A percentile compares a stretch with the other conserved stretches of the same genome.
Conservation (phyloP, 2,113 vertebrate genomes). For the Saiga tatarica region DNA sequence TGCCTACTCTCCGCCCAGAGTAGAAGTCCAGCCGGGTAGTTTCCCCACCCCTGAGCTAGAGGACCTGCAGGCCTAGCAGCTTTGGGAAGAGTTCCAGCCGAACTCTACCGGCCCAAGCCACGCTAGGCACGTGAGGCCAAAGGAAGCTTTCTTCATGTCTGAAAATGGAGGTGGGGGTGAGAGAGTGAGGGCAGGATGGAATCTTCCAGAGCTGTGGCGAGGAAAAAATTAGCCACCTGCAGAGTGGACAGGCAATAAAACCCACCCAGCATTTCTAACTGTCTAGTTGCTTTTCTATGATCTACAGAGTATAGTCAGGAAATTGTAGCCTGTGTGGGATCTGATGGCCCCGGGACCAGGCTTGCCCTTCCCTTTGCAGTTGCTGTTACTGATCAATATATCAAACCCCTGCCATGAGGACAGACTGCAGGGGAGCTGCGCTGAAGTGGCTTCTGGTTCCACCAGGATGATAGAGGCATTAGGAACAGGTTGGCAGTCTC, state of each 20-base stretch:
- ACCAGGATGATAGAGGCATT: not conserved
- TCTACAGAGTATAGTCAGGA: not conserved
- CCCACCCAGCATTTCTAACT: not conserved
- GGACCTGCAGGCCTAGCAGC: not conserved
- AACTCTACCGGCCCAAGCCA: not conserved
- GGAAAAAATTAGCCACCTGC: not conserved
- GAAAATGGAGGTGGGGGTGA: not conserved
- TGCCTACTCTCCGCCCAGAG: accelerated
- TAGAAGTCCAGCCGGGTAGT: not conserved
- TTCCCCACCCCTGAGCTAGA: too few relatives aligned
- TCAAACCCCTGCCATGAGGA: not conserved
- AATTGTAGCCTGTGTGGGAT: not conserved
- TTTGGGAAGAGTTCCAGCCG: not conserved
- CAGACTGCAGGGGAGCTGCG: not conserved
- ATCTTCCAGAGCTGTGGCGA: not conserved
- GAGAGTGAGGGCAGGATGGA: too few relatives aligned
- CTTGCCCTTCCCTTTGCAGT: not conserved
- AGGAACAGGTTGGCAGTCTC: not conserved
- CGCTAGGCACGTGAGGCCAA: not conserved
- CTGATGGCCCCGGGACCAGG: not conserved
- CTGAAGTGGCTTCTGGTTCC: not conserved
- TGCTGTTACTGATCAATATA: not conserved
- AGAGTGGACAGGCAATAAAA: not conserved
- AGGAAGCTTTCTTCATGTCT: not conserved
- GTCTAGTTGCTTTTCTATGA: not conserved